A percentile compares a stretch with the other conserved stretches of the same genome.
Conservation (phyloP, 2,888 invertebrate genomes). For the Agonopterix heracliana region DNA sequence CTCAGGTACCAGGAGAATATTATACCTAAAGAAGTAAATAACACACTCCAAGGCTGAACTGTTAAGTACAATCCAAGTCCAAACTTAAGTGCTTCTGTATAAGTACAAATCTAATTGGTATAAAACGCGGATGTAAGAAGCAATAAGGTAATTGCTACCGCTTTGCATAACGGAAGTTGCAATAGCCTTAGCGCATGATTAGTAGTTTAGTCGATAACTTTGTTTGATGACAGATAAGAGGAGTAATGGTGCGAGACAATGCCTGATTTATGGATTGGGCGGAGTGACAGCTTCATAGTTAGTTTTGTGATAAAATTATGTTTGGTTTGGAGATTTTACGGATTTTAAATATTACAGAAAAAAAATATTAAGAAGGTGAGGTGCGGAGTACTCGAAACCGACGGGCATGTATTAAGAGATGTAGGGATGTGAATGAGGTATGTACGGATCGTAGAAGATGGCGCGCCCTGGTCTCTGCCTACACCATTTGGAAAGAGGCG, state of each 20-base stretch:
- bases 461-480: neutral
- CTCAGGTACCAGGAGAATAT: no score
- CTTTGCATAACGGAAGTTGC: slow-evolving; percentile 1
- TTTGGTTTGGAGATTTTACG: no score
- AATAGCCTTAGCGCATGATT: neutral
- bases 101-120: neutral
- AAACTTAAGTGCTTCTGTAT: no score
- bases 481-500: neutral
- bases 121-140: slow-evolving; percentile 1
- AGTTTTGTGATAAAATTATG: no score
- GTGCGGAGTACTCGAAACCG: neutral
- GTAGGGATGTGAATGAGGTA: neutral
- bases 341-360: no score
- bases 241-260: no score
- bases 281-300: no score
- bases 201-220: neutral
- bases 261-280: no score
- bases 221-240: no score
- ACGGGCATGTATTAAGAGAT: neutral
- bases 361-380: neutral
- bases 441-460: neutral
- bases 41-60: no score
- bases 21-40: no score
- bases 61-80: no score
- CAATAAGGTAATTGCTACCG: neutral